Evolutionary conservation across 2,888 invertebrate genomes (phyloP), one percentile per base, ranked within the genome.

Genomic region (Erynnis tages): DNA sequence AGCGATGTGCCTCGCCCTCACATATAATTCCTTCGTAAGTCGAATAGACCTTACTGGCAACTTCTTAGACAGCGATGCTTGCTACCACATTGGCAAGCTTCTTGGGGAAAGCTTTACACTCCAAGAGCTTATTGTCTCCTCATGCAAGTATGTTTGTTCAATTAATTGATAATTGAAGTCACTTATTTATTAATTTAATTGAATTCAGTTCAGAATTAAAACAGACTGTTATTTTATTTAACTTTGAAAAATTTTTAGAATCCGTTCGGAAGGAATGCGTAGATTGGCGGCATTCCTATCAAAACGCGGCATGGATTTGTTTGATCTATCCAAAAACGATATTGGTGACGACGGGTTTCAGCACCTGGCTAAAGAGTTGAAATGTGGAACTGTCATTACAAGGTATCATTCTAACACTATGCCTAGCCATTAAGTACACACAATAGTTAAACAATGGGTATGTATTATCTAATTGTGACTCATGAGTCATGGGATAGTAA

Each of bases 31-130:
- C 13, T 53, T 43, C 8, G 74, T 76, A 1, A 57, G 54, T 29
- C 54, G 65, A 1, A 56, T 79, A 30, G 70, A 76, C 45, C 54
- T 79, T 8, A 71, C 72, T 0, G 67, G 66, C 8, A 75, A 73
- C 55, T 66, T 59, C 19, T 56, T 79, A 11, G 59, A 35, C 40
- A 47, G 55, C 2, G 75, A 79, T 55, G 71, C 68, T 2, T 76
- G 73, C 57, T 74, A 65, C 49, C 77, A 79, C 46, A 60, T 77
- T 14, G 73, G 74, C 0, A 66, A 67, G 47, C 57, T 79, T 55
- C 56, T 79, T 4, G 53, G 54, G 0, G 62, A 62, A 1, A 76
- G 70, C 46, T 48, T 52, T 25, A 54, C 54, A 2, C 27, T 79
- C 19, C 58, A 59, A 7, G 73, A 76, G 29, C 45, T 77, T 4